Evolutionary conservation across 2,113 vertebrate species (phyloP).

Genomic region (Eleginops maclovinus): DNA sequence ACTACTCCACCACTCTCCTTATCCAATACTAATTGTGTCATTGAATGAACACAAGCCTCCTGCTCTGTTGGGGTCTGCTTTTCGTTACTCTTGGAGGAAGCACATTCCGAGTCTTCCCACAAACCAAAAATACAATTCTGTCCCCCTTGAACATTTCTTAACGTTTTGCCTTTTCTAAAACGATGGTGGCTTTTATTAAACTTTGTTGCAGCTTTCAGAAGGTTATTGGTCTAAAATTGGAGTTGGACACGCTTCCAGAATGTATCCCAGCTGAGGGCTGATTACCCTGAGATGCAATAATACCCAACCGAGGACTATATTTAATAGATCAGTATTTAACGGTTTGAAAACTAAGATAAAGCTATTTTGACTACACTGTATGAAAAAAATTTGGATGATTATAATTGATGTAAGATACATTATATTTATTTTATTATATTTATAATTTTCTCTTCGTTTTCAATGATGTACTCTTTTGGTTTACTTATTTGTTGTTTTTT

Average conservation of each 20-base stretch:
- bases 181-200: background rate
- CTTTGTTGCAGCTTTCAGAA: background rate
- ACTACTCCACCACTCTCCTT: conserved; percentile 34
- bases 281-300: background rate
- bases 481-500: no score
- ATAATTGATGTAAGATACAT: no score
- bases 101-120: conserved; percentile 24
- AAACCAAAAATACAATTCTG: conserved; percentile 13
- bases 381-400: no score
- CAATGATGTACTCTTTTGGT: no score
- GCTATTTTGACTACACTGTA: background rate
- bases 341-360: background rate
- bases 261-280: background rate
- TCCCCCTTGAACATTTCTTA: background rate
- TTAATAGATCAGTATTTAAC: background rate
- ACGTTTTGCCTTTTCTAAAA: background rate
- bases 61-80: conserved; percentile 57
- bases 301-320: background rate
- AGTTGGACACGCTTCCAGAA: background rate
- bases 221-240: background rate
- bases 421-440: no score
- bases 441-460: no score
- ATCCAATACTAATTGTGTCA: conserved; percentile 65
- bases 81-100: conserved; percentile 41
- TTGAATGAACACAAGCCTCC: conserved; percentile 28